phyloP scores from a whole-genome alignment of 1,140 invertebrate genomes.

The Teleogryllus occipitalis region DNA sequence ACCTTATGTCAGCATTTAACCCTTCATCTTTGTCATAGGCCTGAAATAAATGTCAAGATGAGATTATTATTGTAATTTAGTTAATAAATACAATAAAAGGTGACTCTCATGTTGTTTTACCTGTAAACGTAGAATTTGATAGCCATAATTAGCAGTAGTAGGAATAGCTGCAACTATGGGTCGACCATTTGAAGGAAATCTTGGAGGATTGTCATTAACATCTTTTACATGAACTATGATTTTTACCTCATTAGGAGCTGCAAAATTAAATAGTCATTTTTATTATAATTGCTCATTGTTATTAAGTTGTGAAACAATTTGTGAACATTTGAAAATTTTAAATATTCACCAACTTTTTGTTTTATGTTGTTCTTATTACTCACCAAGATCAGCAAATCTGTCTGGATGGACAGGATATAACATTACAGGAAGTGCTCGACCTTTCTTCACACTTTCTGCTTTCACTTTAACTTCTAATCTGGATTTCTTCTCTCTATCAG shows the following conservation, averaged over 20 bases:
- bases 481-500: slow-evolving; percentile 57
- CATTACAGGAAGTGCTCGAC: slow-evolving; percentile 59
- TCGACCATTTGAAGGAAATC: slow-evolving; percentile 52
- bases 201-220: slow-evolving; percentile 72
- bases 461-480: slow-evolving; percentile 58
- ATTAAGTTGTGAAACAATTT: neutral
- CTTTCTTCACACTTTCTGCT: slow-evolving; percentile 54
- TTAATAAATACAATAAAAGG: neutral
- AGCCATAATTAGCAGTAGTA: slow-evolving; percentile 66
- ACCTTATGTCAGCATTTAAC: slow-evolving; percentile 67
- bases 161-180: slow-evolving; percentile 72
- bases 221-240: slow-evolving; percentile 66
- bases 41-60: slow-evolving; percentile 33
- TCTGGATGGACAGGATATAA: slow-evolving; percentile 64
- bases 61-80: neutral
- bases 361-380: slow-evolving; percentile 16
- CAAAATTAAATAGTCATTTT: slow-evolving; percentile 22
- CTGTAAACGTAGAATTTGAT: slow-evolving; percentile 62
- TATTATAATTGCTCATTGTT: neutral
- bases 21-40: slow-evolving; percentile 66
- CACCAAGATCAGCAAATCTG: slow-evolving; percentile 52
- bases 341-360: neutral
- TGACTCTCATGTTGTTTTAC: slow-evolving; percentile 35
- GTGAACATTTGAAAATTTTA: neutral
- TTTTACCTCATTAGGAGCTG: slow-evolving; percentile 53